Base-by-base conservation (phyloP, 2,888 invertebrate species). In the Meta bourneti region DNA sequence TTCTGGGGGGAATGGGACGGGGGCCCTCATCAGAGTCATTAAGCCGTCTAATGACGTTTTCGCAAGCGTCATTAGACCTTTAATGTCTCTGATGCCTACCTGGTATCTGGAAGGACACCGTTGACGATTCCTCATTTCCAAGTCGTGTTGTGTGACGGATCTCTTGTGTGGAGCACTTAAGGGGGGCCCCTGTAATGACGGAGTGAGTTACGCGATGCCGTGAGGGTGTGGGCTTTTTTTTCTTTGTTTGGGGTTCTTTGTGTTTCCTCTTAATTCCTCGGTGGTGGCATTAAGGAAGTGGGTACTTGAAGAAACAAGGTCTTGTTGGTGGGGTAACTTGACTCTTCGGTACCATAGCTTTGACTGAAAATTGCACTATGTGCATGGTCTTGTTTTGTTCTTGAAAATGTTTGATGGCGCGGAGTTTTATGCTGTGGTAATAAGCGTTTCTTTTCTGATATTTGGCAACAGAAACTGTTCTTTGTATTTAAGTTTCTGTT, bases 21-120 rank as follows among this genome's bases (percentile, higher is more conserved):
- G 69, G 20, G 75, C 69, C 81, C 79, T 89, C 89, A 89, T 89
- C 89, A 90, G 89, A 77, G 83, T 90, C 89, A 90, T 90, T 90
- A 90, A 84, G 79, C 70, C 69, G 83, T 84, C 84, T 90, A 90
- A 90, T 90, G 89, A 90, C 89, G 89, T 90, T 90, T 90, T 78
- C 78, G 89, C 83, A 90, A 72, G 89, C 89, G 80, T 90, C 89
- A 90, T 90, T 90, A 90, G 89, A 90, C 83, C 82, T 90, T 90
- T 90, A 90, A 90, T 90, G 89, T 89, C 88, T 88, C 88, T 80
- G 88, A 88, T 88, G 88, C 81, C 89, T 90, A 90, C 89, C 89
- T 90, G 89, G 70, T 61, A 61, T 74, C 85, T 70, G 61, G 80
- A 61, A 82, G 34, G 79, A 69, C 75, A 61, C 82, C 89, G 79